These are phyloP conservation scores for Rhinichthys klamathensis DNA, from an alignment of 2,113 vertebrate species.

Conservation along the genomic window DNA sequence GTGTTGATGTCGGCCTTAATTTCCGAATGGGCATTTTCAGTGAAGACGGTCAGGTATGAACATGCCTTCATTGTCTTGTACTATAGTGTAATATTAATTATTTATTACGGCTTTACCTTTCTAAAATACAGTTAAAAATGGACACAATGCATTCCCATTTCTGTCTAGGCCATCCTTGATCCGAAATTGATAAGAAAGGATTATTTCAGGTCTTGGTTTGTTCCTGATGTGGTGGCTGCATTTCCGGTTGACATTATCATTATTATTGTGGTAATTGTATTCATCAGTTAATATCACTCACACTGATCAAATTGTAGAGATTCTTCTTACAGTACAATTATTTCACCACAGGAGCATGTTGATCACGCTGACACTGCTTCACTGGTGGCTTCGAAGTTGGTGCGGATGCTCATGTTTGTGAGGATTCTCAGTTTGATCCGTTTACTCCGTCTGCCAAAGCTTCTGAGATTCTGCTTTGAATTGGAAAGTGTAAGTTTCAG, in stretches of 20 bases:
- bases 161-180: conserved; percentile 73
- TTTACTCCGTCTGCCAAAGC: conserved; percentile 72
- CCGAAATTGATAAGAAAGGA: conserved; percentile 71
- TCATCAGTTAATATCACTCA: neutral
- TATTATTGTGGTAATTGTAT: conserved; percentile 71
- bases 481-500: conserved; percentile 73
- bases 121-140: neutral
- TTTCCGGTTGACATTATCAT: conserved; percentile 78
- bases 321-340: neutral
- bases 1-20: conserved; percentile 54
- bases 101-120: neutral
- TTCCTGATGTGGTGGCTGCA: conserved; percentile 75
- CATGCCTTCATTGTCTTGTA: neutral
- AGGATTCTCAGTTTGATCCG: conserved; percentile 76
- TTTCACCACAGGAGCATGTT: conserved; percentile 63
- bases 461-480: conserved; percentile 76
- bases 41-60: conserved; percentile 57
- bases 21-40: conserved; percentile 53
- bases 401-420: conserved; percentile 78
- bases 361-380: conserved; percentile 67
- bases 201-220: conserved; percentile 78
- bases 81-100: neutral
- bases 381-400: conserved; percentile 74
- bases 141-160: neutral
- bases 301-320: neutral